Evolutionary conservation across 2,888 invertebrate genomes (phyloP).

Genomic region (Trissolcus brochymenae): DNA sequence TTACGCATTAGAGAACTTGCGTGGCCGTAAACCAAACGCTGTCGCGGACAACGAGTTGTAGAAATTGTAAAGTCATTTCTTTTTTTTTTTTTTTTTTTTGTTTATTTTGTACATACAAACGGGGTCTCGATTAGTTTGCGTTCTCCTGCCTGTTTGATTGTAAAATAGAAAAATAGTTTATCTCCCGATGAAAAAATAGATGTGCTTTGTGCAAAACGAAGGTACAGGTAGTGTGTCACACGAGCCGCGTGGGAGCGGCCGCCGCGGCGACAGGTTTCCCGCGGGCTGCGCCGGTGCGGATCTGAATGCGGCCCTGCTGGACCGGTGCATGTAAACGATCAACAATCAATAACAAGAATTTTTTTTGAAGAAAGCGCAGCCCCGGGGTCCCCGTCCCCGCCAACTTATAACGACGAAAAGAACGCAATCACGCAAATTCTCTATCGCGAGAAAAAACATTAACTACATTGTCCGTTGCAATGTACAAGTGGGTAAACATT

Average conservation of each 20-base stretch:
- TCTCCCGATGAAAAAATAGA: slow-evolving; percentile 54
- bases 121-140: slow-evolving; percentile 41
- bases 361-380: neutral
- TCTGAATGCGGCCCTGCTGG: slow-evolving; percentile 21
- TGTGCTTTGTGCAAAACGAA: slow-evolving; percentile 57
- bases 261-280: slow-evolving; percentile 14
- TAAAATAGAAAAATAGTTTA: slow-evolving; percentile 56
- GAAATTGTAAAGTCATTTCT: slow-evolving; percentile 9
- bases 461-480: slow-evolving; percentile 48
- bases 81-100: too few species aligned
- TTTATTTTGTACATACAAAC: slow-evolving; percentile 50
- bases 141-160: slow-evolving; percentile 45
- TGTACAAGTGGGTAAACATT: slow-evolving; percentile 10
- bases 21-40: slow-evolving; percentile 35
- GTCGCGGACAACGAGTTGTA: slow-evolving; percentile 23
- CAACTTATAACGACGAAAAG: slow-evolving; percentile 36
- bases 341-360: slow-evolving; percentile 6
- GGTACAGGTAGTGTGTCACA: slow-evolving; percentile 36
- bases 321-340: slow-evolving; percentile 22
- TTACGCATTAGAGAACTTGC: slow-evolving; percentile 57
- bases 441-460: slow-evolving; percentile 47
- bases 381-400: slow-evolving; percentile 4
- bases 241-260: slow-evolving; percentile 8
- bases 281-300: slow-evolving; percentile 12
- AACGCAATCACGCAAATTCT: slow-evolving; percentile 54